These are phyloP conservation scores for Microtus ochrogaster DNA, from an alignment of 2,113 vertebrate species.

Conservation along the genomic window DNA sequence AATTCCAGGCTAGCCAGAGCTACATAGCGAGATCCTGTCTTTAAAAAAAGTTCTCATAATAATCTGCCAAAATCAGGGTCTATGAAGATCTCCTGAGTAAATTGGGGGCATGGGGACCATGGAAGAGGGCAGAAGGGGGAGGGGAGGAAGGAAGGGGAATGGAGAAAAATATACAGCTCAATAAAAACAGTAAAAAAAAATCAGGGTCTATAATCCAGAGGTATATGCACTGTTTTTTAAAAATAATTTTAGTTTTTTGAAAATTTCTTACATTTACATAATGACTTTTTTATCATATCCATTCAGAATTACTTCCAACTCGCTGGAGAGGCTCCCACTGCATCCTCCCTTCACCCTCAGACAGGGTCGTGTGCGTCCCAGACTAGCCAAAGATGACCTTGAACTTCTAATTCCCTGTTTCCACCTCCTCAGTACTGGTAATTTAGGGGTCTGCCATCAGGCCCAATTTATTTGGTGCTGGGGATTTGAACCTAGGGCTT, in stretches of 20 bases:
- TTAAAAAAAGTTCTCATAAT: neutral
- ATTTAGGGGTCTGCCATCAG: neutral
- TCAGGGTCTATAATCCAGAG: neutral
- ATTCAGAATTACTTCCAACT: neutral
- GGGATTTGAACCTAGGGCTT: neutral
- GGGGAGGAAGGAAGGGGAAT: too few species aligned
- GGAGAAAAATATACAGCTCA: too few species aligned
- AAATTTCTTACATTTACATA: neutral
- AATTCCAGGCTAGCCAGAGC: neutral
- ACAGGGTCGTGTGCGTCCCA: neutral
- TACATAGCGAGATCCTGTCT: neutral
- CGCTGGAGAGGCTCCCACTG: neutral
- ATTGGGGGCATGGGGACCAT: too few species aligned
- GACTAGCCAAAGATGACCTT: neutral
- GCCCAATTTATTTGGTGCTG: neutral
- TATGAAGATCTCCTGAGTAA: neutral
- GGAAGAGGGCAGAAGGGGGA: too few species aligned
- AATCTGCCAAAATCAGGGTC: neutral
- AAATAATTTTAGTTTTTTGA: neutral
- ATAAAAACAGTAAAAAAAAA: neutral
- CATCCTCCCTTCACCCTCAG: neutral
- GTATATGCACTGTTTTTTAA: neutral
- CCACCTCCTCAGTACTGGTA: neutral
- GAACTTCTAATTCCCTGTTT: neutral
- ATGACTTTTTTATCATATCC: neutral